Evolutionary conservation across 2,113 vertebrate species (phyloP), one percentile per base, ranked within the genome.

Genomic region (Gymnarchus niloticus): DNA sequence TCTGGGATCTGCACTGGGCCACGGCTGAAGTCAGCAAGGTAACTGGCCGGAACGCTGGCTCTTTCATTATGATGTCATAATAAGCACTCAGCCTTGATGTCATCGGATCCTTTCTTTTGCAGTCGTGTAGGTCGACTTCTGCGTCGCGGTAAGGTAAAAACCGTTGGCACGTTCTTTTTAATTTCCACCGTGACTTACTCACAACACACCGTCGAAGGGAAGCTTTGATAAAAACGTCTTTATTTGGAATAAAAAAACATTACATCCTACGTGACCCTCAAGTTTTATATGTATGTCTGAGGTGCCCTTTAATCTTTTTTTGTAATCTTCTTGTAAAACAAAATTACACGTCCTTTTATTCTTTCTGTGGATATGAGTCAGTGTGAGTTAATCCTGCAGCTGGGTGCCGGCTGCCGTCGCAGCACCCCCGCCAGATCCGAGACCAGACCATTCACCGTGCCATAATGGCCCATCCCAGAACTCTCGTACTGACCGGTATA

Each of bases 281-380:
- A 85, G 84, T 81, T 65, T 88, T 56, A 54, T 83, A n/a, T n/a
- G 85, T 73, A 17, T 0, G 8, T 80, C 69, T 85, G 12, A 84
- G 61, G 52, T 76, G 28, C 48, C 49, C 56, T 52, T 21, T 85
- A 61, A 80, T 87, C 59, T 23, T 44, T 25, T 81, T 78, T 78
- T 41, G n/a, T n/a, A n/a, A n/a, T 54, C n/a, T 76, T 41, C 76
- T 54, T 69, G 28, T 61, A 52, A 87, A 83, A 85, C 57, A 85
- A 52, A 76, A 51, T 25, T 19, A 1, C 61, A 83, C 56, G 57
- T 77, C 87, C 86, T 89, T 51, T 84, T 25, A 17, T 28, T 76
- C 81, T 85, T 19, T 61, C 51, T 52, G 12, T 77, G 14, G 28
- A 52, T 82, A 83, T 83, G 65, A 88, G 3, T 80, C 48, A 86